Conservation (phyloP, 2,888 invertebrate genomes). For the Nomada hirtipes region DNA sequence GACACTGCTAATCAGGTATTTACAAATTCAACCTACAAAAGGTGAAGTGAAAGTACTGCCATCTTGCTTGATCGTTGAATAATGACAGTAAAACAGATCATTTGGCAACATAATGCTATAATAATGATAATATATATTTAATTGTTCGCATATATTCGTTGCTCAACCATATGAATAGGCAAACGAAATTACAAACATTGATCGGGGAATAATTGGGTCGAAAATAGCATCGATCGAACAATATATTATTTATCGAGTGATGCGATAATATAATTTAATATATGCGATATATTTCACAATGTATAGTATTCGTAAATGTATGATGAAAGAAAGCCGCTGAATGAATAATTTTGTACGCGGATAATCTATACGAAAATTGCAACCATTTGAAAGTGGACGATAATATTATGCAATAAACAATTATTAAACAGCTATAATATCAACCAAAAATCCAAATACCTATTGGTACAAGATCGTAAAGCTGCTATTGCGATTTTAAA, state of each 20-base stretch:
- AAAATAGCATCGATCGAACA: too few species aligned
- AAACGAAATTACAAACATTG: too few species aligned
- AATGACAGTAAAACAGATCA: not conserved
- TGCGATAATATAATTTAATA: too few species aligned
- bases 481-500: not conserved
- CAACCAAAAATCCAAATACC: not conserved
- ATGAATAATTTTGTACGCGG: not conserved
- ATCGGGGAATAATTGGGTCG: too few species aligned
- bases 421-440: not conserved
- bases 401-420: not conserved
- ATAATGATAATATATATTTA: too few species aligned
- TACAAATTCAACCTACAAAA: constrained; percentile 23
- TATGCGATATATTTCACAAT: not conserved
- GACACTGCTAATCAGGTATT: constrained; percentile 15
- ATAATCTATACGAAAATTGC: not conserved
- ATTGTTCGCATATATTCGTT: too few species aligned
- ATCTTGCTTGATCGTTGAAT: constrained; percentile 26
- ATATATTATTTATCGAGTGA: too few species aligned
- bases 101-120: too few species aligned
- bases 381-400: too few species aligned
- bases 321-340: not conserved
- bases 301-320: not conserved
- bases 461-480: not conserved
- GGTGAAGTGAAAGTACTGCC: constrained; percentile 21
- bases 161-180: too few species aligned